Base-by-base conservation (phyloP, 2,888 invertebrate genomes). In the Lampropteryx suffumata region DNA sequence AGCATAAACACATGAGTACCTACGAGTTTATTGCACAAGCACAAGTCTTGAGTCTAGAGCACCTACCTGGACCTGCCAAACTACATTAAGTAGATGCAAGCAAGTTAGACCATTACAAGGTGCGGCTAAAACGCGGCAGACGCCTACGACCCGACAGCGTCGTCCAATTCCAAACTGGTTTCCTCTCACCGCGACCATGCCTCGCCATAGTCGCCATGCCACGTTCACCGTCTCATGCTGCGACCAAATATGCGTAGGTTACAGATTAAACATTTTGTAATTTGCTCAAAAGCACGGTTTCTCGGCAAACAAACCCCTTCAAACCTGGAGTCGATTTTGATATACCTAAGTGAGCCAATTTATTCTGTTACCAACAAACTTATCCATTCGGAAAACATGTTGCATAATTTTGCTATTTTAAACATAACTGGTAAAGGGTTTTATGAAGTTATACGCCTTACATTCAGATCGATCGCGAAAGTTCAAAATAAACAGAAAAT, bases 181-280 rank as follows among this genome's bases (percentile, higher is more conserved):
- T 72, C 88, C 87, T 79, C 86, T 88, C 87, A 84, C 87, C 73
- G 64, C 72, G 64, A 69, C 71, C 64, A 67, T 63, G 65, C 68
- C 62, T 45, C 37, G 37, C 48, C 36, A 26, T n/a, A n/a, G n/a
- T 45, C 37, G 39, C 48, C 36, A 30, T 42, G 47, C 36, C 39
- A 65, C 67, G 69, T 67, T 66, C 60, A 57, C 61, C 47, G 48
- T 28, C 51, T 52, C 32, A 42, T 13, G 32, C 32, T 42, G 45
- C 24, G 24, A 24, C 28, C 29, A 33, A 54, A 43, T 50, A 50
- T 51, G 46, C 48, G 48, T 54, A 47, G 50, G 48, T 53, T 34
- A 39, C 12, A 34, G 45, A 48, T 45, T 14, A 54, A 42, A 54
- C 30, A 39, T 51, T 48, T 48, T 37, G 34, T 51, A 45, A 50